Conservation (phyloP, 2,888 invertebrate species). For the Sisyra terminalis region DNA sequence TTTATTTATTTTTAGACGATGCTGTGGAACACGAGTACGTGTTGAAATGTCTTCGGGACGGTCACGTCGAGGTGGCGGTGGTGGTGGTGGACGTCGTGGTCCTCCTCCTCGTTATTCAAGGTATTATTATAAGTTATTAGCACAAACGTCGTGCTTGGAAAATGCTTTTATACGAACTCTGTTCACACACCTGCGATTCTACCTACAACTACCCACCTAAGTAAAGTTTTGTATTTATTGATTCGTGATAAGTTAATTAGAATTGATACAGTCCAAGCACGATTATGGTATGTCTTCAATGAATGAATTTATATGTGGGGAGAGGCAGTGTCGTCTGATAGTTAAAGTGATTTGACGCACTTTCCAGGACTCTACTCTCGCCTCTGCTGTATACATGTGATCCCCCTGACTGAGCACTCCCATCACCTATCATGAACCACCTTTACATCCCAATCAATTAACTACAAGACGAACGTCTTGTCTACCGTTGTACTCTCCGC, state of each 20-base stretch:
- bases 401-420: slow-evolving; percentile 23
- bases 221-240: background rate
- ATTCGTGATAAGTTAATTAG: background rate
- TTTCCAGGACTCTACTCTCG: slow-evolving; percentile 21
- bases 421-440: slow-evolving; percentile 17
- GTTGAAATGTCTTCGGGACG: slow-evolving; percentile 89
- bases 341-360: slow-evolving; percentile 21
- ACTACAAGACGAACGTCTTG: slow-evolving; percentile 1
- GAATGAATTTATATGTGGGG: background rate
- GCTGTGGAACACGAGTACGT: slow-evolving; percentile 77
- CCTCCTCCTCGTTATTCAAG: slow-evolving; percentile 25
- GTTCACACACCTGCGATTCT: too few species aligned
- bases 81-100: slow-evolving; percentile 31
- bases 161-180: background rate
- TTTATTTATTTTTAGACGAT: slow-evolving; percentile 39
- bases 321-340: slow-evolving; percentile 3
- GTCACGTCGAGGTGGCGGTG: slow-evolving; percentile 55
- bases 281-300: background rate
- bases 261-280: background rate
- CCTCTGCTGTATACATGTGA: slow-evolving; percentile 11
- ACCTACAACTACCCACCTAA: too few species aligned
- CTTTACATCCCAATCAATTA: slow-evolving; percentile 15
- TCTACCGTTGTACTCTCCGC: slow-evolving; percentile 18
- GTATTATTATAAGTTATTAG: slow-evolving; percentile 14
- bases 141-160: slow-evolving; percentile 1